Evolutionary conservation across 2,888 invertebrate species (phyloP).

Genomic region (Lottia gigantea): DNA sequence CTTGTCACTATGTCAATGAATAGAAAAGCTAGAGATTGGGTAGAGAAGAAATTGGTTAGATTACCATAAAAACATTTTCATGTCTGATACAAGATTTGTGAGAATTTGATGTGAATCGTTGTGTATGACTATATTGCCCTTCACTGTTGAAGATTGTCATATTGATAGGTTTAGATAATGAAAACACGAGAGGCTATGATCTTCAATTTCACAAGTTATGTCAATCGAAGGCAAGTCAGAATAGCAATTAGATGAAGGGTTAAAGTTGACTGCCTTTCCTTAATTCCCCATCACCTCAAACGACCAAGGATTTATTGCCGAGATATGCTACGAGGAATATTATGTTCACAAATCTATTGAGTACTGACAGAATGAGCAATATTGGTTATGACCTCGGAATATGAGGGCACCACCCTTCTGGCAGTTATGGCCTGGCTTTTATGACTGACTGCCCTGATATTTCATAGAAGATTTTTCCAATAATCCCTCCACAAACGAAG

Average conservation of each 20-base stretch:
- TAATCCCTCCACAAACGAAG: conserved; percentile 22
- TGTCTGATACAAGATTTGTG: conserved; percentile 24
- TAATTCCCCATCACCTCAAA: conserved; percentile 21
- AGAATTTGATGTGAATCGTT: conserved; percentile 17
- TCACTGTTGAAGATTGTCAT: conserved; percentile 15
- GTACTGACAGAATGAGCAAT: conserved; percentile 22
- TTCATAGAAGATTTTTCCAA: conserved; percentile 25
- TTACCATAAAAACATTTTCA: conserved; percentile 27
- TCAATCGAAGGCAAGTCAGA: conserved; percentile 21
- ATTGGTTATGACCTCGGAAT: conserved; percentile 18
- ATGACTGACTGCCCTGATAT: conserved; percentile 23
- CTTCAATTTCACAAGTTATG: conserved; percentile 24
- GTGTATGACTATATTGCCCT: conserved; percentile 17
- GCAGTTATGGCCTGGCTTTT: conserved; percentile 21
- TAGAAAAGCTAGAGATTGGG: neutral
- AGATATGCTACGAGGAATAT: conserved; percentile 18
- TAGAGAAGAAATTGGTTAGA: conserved; percentile 15
- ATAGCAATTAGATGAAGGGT: conserved; percentile 21
- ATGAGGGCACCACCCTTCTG: conserved; percentile 5
- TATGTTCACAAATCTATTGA: conserved; percentile 21
- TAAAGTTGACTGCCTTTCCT: conserved; percentile 15
- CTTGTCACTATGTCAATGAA: conserved; percentile 4
- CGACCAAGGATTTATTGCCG: conserved; percentile 23
- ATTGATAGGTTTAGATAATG: conserved; percentile 23
- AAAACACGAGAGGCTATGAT: conserved; percentile 16